Evolutionary conservation across 1,140 invertebrate species (phyloP).

Genomic region (Drosophila neocordata): DNA sequence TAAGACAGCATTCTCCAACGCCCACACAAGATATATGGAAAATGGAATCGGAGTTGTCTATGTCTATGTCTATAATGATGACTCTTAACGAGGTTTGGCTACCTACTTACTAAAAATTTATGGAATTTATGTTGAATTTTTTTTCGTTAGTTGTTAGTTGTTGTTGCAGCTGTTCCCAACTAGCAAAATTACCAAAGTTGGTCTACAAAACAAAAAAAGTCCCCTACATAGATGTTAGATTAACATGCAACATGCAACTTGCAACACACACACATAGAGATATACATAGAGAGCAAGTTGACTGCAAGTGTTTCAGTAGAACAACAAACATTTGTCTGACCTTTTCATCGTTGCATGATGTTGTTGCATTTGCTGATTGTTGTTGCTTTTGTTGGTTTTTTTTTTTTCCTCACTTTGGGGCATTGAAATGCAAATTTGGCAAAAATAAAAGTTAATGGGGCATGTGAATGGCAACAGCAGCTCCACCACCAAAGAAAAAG

Average conservation of each 20-base stretch:
- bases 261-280: conserved; percentile 40
- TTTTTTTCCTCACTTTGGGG: conserved; percentile 62
- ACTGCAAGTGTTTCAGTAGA: conserved; percentile 61
- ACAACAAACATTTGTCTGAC: conserved; percentile 79
- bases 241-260: conserved; percentile 65
- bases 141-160: conserved; percentile 16
- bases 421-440: conserved; percentile 81
- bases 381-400: conserved; percentile 11
- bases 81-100: conserved; percentile 45
- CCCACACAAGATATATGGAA: conserved; percentile 30
- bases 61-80: conserved; percentile 1
- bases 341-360: conserved; percentile 63
- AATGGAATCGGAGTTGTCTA: neutral
- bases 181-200: conserved; percentile 52
- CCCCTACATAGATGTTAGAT: conserved; percentile 73
- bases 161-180: conserved; percentile 52
- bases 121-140: conserved; percentile 56
- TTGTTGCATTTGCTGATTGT: neutral
- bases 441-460: conserved; percentile 78
- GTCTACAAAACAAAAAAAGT: conserved; percentile 51
- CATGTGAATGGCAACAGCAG: conserved; percentile 70
- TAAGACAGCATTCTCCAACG: conserved; percentile 59
- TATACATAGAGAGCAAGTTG: conserved; percentile 29
- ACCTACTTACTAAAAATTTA: conserved; percentile 65
- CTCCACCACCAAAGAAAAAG: conserved; percentile 3